Percentiles rank a stretch among this genome's conserved stretches.
These are phyloP conservation scores for Acutogordius australiensis DNA, from an alignment of 2,888 invertebrate genomes.

Conservation along the genomic window DNA sequence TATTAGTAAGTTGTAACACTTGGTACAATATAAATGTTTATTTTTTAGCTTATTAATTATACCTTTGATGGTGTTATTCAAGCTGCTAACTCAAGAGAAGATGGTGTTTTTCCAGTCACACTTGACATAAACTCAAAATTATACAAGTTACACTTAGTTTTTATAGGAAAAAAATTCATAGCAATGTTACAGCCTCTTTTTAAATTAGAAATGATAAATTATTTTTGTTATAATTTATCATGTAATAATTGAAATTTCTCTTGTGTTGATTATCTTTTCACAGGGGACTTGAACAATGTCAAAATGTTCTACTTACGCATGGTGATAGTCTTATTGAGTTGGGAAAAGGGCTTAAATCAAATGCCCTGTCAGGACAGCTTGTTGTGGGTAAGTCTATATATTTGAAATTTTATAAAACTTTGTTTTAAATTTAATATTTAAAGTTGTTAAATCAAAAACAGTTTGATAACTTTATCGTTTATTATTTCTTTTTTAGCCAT, in stretches of 20 bases:
- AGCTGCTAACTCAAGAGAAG: neutral
- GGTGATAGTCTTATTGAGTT: conserved; percentile 77
- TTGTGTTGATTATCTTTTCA: neutral
- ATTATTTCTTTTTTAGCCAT: no score
- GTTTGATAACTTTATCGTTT: no score
- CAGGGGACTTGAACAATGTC: conserved; percentile 54
- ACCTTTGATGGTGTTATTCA: neutral
- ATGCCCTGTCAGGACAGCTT: conserved; percentile 33
- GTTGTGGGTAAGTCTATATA: conserved; percentile 22
- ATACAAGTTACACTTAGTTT: neutral
- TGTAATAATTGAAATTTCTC: neutral
- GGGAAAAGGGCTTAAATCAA: conserved; percentile 54
- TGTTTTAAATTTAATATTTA: no score
- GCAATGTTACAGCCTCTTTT: neutral
- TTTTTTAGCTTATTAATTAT: conserved; percentile 3
- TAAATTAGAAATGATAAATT: neutral
- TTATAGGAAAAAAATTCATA: neutral
- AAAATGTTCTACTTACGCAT: conserved; percentile 72
- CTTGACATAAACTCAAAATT: neutral
- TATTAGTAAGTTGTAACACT: no score
- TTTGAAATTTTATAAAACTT: conserved; percentile 8
- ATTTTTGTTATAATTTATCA: neutral
- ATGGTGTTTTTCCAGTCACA: conserved; percentile 3
- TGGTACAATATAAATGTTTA: neutral
- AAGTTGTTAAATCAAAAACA: no score